Percentiles rank a stretch among this genome's conserved stretches.
These are phyloP conservation scores for Danaus plexippus DNA, from an alignment of 1,140 invertebrate genomes.

Conservation along the genomic window DNA sequence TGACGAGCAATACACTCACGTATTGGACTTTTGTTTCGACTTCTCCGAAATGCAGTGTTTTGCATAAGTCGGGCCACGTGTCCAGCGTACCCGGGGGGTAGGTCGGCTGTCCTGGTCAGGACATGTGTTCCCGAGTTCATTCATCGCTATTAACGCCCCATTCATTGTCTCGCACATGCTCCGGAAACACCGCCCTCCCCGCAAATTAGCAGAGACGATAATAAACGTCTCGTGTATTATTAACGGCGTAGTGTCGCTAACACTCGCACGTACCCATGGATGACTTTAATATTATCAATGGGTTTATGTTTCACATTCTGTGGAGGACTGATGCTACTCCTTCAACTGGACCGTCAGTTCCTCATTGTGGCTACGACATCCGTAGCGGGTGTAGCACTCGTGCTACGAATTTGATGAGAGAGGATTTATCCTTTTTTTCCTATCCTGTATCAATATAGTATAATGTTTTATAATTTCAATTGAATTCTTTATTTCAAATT, in stretches of 20 bases:
- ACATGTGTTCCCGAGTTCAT: slow-evolving; percentile 65
- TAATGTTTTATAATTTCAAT: too few species aligned
- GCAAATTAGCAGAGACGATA: slow-evolving; percentile 57
- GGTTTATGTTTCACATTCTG: slow-evolving; percentile 14
- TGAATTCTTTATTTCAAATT: too few species aligned
- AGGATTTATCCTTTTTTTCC: neutral
- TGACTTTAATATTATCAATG: slow-evolving; percentile 23
- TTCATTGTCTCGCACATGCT: slow-evolving; percentile 69
- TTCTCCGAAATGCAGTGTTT: slow-evolving; percentile 52
- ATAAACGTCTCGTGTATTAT: slow-evolving; percentile 19
- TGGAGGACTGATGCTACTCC: slow-evolving; percentile 6
- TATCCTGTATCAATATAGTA: too few species aligned
- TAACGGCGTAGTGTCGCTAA: too few species aligned
- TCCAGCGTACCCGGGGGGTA: slow-evolving; percentile 39
- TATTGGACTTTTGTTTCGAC: slow-evolving; percentile 11
- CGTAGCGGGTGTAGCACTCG: slow-evolving; percentile 32
- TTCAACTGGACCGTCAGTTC: neutral
- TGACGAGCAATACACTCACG: slow-evolving; percentile 2
- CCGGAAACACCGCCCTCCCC: slow-evolving; percentile 44
- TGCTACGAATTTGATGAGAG: slow-evolving; percentile 29
- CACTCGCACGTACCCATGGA: neutral
- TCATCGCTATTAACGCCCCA: slow-evolving; percentile 66
- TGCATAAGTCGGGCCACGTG: slow-evolving; percentile 55
- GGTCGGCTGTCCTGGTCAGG: slow-evolving; percentile 27
- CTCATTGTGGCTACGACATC: slow-evolving; percentile 19